Evolutionary conservation across 2,888 invertebrate genomes (phyloP), one percentile per base, ranked within the genome.

Genomic region (Tupiocoris notatus): DNA sequence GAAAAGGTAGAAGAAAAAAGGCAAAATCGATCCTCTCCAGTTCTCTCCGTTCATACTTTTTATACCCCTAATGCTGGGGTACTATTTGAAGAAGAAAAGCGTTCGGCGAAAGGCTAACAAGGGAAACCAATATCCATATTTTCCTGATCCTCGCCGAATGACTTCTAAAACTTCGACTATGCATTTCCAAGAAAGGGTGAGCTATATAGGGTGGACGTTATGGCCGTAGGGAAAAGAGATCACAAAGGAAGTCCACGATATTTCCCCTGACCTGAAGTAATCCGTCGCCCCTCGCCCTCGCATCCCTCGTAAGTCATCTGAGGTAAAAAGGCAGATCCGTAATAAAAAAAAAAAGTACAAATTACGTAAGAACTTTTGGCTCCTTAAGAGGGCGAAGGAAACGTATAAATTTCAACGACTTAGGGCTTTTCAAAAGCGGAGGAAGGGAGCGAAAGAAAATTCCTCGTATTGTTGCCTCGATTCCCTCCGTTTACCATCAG

Each of bases 91-190:
- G 39, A 39, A 39, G 39, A 39, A 12, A 39, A 39, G 39, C 3
- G 39, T 12, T 39, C 39, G 39, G 39, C 39, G 39, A 59, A 59
- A n/a, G n/a, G n/a, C 73, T 66, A 68, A 76, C 76, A 76, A 76
- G 76, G 20, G 76, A 76, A 76, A 76, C 76, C 76, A 76, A 76
- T 76, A 76, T 76, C 76, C 76, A 76, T 76, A 76, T 76, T 76
- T 76, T 76, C 75, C 64, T 75, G 57, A 64, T 65, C 65, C 75
- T 57, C 25, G 56, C 59, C 25, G 61, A 75, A 75, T 75, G 75
- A 75, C 75, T 65, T 75, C 73, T 73, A 73, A 73, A 73, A 73
- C 62, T 73, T 62, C 73, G 61, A 73, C 62, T 73, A 73, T 73
- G 73, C 62, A 63, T 20, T 22, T 61, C 54, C 25, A 59, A 54